Evolutionary conservation across 1,140 invertebrate species (phyloP), one percentile per base, ranked within the genome.

Genomic region (Bombyx mandarina): DNA sequence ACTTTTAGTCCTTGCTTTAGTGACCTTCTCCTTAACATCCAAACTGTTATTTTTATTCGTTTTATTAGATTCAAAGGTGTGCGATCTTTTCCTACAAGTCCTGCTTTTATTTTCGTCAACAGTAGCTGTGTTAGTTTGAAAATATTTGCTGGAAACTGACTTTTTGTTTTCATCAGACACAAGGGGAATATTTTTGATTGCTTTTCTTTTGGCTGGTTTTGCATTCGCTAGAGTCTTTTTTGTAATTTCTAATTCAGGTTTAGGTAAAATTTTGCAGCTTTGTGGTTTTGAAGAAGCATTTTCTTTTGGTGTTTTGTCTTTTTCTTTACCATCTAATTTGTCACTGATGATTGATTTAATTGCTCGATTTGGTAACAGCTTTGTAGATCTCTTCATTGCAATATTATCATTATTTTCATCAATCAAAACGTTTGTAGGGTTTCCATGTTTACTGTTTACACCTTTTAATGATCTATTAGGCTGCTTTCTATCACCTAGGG

Each of bases 71-170:
- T 73, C 74, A 49, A 73, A 45, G 6, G 80, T 84, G 53, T 66
- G 67, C 47, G 77, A 75, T 54, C 83, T 62, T 69, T 78, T 85
- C 61, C 80, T 74, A 45, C 66, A 66, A 46, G 60, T 8, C 47
- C 57, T 56, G 35, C 55, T 45, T 48, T 57, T 62, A 58, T 54
- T 70, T 45, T 43, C 47, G 51, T 62, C 54, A 26, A n/a, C 51
- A n/a, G 51, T n/a, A 35, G 47, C 60, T 73, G n/a, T 22, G 45
- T 58, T 48, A 6, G 46, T 65, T 50, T 69, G 58, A 78, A 87
- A 87, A 63, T 71, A 84, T 69, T 77, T 68, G 58, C 82, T 85
- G 8, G 71, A 65, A 18, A 76, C 62, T 48, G 57, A 61, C 57
- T 67, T 57, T 44, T 64, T 60, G 58, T 72, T 73, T 57, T 73